A percentile compares a stretch with the other conserved stretches of the same genome.
Evolutionary conservation across 2,113 vertebrate genomes (phyloP).

Genomic region (Archilochus colubris): DNA sequence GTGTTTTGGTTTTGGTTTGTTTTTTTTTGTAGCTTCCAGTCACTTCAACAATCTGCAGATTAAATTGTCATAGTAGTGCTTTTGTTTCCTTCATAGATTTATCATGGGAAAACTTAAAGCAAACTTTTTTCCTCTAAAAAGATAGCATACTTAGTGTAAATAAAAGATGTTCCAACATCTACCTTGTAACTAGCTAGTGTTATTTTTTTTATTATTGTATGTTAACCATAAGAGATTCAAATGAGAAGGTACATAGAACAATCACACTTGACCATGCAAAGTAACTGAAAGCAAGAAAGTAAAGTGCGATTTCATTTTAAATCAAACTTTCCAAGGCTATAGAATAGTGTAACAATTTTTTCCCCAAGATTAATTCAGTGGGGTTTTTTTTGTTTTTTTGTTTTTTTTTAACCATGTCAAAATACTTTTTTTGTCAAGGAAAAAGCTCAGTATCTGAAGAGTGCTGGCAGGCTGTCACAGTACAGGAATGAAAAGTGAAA

Average conservation of each 20-base stretch:
- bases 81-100: neutral
- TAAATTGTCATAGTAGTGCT: neutral
- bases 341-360: neutral
- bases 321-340: neutral
- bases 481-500: neutral
- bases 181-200: neutral
- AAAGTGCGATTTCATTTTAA: neutral
- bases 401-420: neutral
- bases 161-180: neutral
- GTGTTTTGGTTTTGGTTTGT: too few species aligned
- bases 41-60: neutral
- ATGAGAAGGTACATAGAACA: neutral
- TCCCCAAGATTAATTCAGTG: neutral
- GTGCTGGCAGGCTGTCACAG: neutral
- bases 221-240: neutral
- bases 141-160: accelerated
- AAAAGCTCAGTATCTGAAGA: neutral
- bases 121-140: neutral
- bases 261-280: neutral
- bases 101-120: neutral
- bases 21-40: neutral
- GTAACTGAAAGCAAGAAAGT: neutral
- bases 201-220: neutral
- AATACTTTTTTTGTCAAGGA: neutral
- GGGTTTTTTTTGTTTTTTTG: neutral